Conservation (phyloP, 2,113 vertebrate species). For the Rallus limicola region DNA sequence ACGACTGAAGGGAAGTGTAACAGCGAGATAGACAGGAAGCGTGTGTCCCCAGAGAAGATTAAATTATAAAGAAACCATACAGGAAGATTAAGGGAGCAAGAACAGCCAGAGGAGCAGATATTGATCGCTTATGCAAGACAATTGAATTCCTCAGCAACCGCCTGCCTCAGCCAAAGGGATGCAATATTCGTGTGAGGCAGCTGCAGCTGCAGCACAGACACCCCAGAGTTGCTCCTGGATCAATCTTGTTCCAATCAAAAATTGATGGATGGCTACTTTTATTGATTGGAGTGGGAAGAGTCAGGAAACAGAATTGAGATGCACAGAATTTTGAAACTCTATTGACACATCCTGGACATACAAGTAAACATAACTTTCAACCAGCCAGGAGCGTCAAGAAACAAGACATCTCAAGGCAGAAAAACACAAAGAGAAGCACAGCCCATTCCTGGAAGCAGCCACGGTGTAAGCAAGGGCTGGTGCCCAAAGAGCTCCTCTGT, state of each 20-base stretch:
- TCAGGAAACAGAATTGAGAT: not conserved
- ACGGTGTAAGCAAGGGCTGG: not conserved
- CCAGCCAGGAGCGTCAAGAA: not conserved
- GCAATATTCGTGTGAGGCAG: not conserved
- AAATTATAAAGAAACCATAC: not conserved
- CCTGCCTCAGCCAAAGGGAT: not conserved
- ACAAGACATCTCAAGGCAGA: not conserved
- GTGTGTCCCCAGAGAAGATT: not conserved
- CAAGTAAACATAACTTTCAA: not conserved
- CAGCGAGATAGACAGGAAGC: not conserved
- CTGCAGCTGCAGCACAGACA: not conserved
- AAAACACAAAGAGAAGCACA: not conserved
- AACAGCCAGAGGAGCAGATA: not conserved
- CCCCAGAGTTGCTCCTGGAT: not conserved
- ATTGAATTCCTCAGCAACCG: not conserved
- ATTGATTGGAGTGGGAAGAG: not conserved
- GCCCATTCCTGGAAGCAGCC: not conserved
- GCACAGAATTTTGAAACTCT: not conserved
- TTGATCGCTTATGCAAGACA: not conserved
- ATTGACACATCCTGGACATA: not conserved
- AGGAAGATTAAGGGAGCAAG: not conserved
- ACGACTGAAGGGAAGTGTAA: not conserved
- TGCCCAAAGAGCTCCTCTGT: not conserved
- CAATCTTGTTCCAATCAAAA: not conserved
- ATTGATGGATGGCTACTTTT: not conserved